These are phyloP conservation scores for Conopomorpha cramerella DNA, from an alignment of 1,140 invertebrate genomes.

Conservation along the genomic window DNA sequence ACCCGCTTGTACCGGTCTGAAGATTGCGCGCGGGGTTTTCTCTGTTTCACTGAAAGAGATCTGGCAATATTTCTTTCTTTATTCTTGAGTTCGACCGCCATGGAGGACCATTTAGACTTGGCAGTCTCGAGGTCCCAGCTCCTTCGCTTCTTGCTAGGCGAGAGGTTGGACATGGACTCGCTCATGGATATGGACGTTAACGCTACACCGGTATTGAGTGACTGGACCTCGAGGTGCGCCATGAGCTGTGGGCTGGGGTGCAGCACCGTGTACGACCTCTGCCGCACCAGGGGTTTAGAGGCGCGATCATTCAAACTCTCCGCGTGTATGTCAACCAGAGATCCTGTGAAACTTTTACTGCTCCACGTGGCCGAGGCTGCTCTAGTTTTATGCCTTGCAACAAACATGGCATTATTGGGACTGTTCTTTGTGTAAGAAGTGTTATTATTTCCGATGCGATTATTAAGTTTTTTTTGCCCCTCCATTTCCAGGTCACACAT, in stretches of 20 bases:
- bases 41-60: constrained; percentile 16
- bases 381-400: too few species aligned
- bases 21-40: constrained; percentile 17
- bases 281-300: constrained; percentile 54
- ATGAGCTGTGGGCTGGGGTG: constrained; percentile 65
- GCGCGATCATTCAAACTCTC: constrained; percentile 22
- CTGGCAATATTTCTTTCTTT: constrained; percentile 11
- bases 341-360: constrained; percentile 53
- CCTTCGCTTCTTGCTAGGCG: constrained; percentile 35
- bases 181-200: constrained; percentile 57
- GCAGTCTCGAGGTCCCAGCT: constrained; percentile 59
- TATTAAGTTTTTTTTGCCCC: background rate
- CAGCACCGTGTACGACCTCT: constrained; percentile 67
- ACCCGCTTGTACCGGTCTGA: constrained; percentile 6
- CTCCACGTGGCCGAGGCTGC: constrained; percentile 35
- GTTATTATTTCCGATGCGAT: background rate
- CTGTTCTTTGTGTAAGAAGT: too few species aligned
- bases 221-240: constrained; percentile 62
- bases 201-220: constrained; percentile 42
- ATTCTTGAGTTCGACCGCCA: constrained; percentile 29
- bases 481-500: background rate
- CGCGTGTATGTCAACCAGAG: constrained; percentile 41
- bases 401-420: too few species aligned
- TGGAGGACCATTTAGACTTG: constrained; percentile 43
- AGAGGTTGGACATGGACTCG: constrained; percentile 34